Evolutionary conservation across 2,888 invertebrate genomes (phyloP), one percentile per base, ranked within the genome.

Genomic region (Acrobasis suavella): DNA sequence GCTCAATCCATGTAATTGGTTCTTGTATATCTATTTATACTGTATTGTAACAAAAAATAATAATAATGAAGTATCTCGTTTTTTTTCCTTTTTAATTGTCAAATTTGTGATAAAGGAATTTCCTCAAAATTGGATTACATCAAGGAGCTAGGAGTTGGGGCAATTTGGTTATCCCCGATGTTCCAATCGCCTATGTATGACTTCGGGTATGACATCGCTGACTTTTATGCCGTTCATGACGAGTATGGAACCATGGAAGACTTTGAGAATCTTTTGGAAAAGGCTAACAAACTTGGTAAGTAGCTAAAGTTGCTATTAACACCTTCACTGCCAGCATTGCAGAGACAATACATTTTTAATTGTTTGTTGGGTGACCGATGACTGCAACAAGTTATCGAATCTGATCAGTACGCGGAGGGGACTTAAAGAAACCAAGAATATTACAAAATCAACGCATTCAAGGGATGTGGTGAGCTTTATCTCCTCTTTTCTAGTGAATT

Each of bases 171-270:
- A 9, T 96, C 95, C 62, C 96, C 97, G 0, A 95, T 97, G 71
- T 93, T 89, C 72, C 89, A 93, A 67, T 96, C 96, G 0, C 96
- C 96, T 0, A 96, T 96, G 96, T 93, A 93, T 12, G 97, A 97
- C 79, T 96, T 96, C 77, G 97, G 97, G 1, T 97, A 97, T 73
- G 97, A 97, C 76, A 95, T 97, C 64, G 89, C 95, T 0, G 94
- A 96, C 80, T 96, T 95, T 76, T 94, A 90, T 17, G 94, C 91
- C 3, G 93, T 97, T 42, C 95, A 96, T 60, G 93, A 94, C 2
- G 92, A 94, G 59, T 97, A 95, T 76, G 97, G 97, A 2, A 95
- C 93, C 0, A 93, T 96, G 93, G 88, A 91, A 14, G 96, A 96
- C 78, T 96, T 97, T 69, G 93, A 95, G 42, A 85, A 84, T 32